phyloP scores from a whole-genome alignment of 2,888 invertebrate genomes.

The Perithous albicinctus region DNA sequence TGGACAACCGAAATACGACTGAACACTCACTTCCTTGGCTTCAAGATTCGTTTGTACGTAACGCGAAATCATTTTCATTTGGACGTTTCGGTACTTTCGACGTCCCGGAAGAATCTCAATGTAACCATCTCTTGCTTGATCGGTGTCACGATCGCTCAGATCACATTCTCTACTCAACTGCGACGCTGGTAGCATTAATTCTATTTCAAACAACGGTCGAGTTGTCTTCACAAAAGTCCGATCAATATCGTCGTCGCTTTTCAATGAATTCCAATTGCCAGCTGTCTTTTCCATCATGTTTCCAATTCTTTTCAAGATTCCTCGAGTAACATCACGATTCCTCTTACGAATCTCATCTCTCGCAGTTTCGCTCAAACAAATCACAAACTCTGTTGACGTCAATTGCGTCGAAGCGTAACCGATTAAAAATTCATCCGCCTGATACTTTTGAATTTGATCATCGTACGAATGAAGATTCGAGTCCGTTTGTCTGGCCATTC shows the following conservation, averaged over 20 bases:
- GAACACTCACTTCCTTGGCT: conserved; percentile 73
- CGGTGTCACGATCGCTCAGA: conserved; percentile 85
- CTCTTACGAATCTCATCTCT: conserved; percentile 82
- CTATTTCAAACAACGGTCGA: conserved; percentile 88
- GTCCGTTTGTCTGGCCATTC: conserved; percentile 58
- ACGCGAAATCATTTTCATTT: conserved; percentile 86
- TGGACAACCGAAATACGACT: conserved; percentile 80
- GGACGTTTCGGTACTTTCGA: conserved; percentile 86
- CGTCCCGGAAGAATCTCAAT: conserved; percentile 88
- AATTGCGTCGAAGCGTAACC: conserved; percentile 89
- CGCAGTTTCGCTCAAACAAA: conserved; percentile 87
- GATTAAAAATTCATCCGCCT: conserved; percentile 84
- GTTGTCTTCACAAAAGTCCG: conserved; percentile 85
- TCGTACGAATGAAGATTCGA: conserved; percentile 72
- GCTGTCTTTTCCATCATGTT: conserved; percentile 86
- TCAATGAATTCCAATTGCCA: conserved; percentile 87
- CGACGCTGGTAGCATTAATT: conserved; percentile 79
- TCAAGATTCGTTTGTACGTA: conserved; percentile 87
- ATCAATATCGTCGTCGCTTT: conserved; percentile 88
- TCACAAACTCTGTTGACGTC: conserved; percentile 88
- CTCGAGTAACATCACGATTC: conserved; percentile 72
- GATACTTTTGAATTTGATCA: conserved; percentile 71
- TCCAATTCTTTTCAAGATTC: conserved; percentile 73
- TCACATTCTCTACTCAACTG: conserved; percentile 44
- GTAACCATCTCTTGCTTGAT: conserved; percentile 88